phyloP scores from a whole-genome alignment of 2,113 vertebrate species.

The Nycticorax nycticorax region DNA sequence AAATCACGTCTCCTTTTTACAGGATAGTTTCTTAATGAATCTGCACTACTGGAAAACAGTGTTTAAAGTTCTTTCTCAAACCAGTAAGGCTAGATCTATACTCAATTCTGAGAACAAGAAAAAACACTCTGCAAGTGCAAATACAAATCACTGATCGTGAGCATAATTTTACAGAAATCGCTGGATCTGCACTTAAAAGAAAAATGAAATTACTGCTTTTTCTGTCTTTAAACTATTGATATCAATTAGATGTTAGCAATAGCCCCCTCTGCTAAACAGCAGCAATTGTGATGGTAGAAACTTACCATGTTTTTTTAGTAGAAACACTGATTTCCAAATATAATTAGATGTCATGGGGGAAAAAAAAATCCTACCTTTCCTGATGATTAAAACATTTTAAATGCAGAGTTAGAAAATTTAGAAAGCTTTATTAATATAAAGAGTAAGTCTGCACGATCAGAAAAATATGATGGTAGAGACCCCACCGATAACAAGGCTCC shows the following conservation, averaged over 20 bases:
- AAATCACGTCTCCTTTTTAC: neutral
- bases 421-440: neutral
- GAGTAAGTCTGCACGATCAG: neutral
- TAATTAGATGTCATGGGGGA: neutral
- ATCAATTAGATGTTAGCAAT: neutral
- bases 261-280: neutral
- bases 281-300: neutral
- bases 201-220: neutral
- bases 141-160: neutral
- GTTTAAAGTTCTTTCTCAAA: neutral
- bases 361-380: neutral
- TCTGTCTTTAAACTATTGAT: neutral
- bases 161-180: neutral
- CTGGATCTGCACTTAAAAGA: neutral
- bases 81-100: neutral
- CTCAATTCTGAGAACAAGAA: neutral
- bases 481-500: neutral
- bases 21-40: neutral
- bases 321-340: neutral
- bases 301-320: neutral
- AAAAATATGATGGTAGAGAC: neutral
- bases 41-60: neutral
- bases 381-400: neutral
- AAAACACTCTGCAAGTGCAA: neutral
- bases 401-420: neutral